Base-by-base conservation (phyloP, 2,888 invertebrate genomes). In the Scaptodrosophila latifasciaeformis region DNA sequence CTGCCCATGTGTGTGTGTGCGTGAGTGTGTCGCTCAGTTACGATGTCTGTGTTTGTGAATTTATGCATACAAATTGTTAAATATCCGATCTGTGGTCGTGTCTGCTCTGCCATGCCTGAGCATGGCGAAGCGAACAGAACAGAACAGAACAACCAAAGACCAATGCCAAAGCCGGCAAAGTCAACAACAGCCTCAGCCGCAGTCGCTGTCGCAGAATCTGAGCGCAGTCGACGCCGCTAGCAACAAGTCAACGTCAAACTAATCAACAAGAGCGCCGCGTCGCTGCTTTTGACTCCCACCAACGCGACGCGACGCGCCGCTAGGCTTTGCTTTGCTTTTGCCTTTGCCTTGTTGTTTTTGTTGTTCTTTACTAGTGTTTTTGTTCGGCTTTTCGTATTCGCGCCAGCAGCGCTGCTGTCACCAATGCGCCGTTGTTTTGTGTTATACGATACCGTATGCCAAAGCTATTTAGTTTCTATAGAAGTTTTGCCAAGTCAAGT, bases 1-100 rank as follows among this genome's bases (percentile, higher is more conserved):
- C 12, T 4, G 15, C 19, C 19, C 10, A 13, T 15, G 18, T 18
- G n/a, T 13, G n/a, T 48, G 39, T 10, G 15, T 47, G 27, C 24
- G 7, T 47, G n/a, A 35, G 13, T 42, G 35, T 15, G 40, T 56
- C 42, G 55, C 57, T n/a, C n/a, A n/a, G n/a, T n/a, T n/a, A n/a
- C n/a, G n/a, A n/a, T 63, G 67, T 49, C 54, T 62, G 35, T 78
- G 72, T 79, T 67, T 74, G 67, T 80, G 68, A 75, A 74, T 67
- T 74, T 74, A 74, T 74, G 72, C 81, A 74, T 74, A 75, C 78
- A 74, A 74, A 80, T 74, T 74, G 75, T 71, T 80, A 80, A 82
- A 81, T 81, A 81, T 81, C 81, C 83, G 82, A 82, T 79, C 80
- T 82, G 74, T 82, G 83, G 80, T 82, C 82, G 77, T 81, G 81